phyloP scores from a whole-genome alignment of 2,888 invertebrate genomes.

The Synergus japonicus region DNA sequence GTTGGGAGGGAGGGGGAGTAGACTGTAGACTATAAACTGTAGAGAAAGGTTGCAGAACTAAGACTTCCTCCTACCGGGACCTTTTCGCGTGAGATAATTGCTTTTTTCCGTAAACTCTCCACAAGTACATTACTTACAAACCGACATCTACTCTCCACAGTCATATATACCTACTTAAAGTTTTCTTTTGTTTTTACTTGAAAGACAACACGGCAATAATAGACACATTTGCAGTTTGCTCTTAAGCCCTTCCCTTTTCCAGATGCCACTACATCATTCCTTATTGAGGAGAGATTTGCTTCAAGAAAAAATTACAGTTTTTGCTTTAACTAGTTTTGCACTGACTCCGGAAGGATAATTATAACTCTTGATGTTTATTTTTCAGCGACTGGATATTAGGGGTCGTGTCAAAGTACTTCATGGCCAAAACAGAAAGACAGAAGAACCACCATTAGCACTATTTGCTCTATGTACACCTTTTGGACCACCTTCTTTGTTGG shows the following conservation, averaged over 20 bases:
- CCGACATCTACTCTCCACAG: not conserved
- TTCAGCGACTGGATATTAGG: conserved; percentile 97
- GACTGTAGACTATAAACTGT: conserved; percentile 22
- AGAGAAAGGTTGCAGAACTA: conserved; percentile 22
- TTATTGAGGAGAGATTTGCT: not conserved
- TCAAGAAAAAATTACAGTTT: not conserved
- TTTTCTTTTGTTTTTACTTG: not conserved
- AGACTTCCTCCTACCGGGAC: conserved; percentile 35
- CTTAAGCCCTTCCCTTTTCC: not conserved
- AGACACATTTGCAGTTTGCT: conserved; percentile 8
- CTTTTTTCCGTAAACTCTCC: conserved; percentile 57
- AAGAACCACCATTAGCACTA: conserved; percentile 95
- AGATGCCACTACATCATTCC: not conserved
- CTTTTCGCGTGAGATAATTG: conserved; percentile 57
- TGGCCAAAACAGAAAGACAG: conserved; percentile 96
- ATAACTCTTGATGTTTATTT: conserved; percentile 56
- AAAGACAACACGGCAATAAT: conserved; percentile 6
- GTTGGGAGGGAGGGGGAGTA: conserved; percentile 38
- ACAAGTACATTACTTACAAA: conserved; percentile 5
- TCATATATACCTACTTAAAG: conserved; percentile 18
- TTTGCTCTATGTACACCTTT: conserved; percentile 99
- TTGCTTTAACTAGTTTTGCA: no score
- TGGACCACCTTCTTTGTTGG: conserved; percentile 97
- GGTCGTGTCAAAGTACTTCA: conserved; percentile 97
- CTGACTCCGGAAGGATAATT: not conserved